These are phyloP conservation scores for Anniella stebbinsi DNA, from an alignment of 2,797 vertebrate genomes.

Conservation along the genomic window DNA sequence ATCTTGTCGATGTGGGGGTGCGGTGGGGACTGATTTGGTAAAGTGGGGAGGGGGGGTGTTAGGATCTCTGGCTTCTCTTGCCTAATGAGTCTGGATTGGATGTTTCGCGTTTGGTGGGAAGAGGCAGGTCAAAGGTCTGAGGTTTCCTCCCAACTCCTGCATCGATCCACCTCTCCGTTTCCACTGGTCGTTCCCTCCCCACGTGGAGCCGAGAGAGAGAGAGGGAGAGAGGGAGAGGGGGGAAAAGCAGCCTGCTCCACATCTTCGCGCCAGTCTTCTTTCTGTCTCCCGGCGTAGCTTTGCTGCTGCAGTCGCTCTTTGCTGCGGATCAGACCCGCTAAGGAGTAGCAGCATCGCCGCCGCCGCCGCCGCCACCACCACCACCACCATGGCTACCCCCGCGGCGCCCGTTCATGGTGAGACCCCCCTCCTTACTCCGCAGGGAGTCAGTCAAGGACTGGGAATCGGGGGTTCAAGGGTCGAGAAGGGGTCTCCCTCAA, in stretches of 20 bases:
- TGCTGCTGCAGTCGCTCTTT: slow-evolving; percentile 21
- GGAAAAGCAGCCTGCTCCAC: neutral
- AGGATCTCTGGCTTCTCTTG: neutral
- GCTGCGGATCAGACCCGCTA: slow-evolving; percentile 8
- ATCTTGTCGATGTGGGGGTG: neutral
- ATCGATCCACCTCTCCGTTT: neutral
- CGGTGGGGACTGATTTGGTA: neutral
- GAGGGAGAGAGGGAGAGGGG: neutral
- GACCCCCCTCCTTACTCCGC: slow-evolving; percentile 38
- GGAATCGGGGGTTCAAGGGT: neutral
- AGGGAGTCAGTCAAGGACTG: slow-evolving; percentile 17
- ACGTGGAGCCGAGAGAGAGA: neutral
- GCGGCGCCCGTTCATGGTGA: slow-evolving; percentile 19
- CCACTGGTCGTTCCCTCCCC: slow-evolving; percentile 31
- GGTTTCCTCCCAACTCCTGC: neutral
- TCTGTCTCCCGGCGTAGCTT: neutral
- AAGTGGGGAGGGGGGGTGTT: neutral
- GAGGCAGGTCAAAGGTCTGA: neutral
- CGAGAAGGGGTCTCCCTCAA: neutral
- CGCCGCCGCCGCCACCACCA: neutral
- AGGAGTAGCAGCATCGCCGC: neutral
- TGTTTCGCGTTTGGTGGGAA: neutral
- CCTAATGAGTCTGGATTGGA: neutral
- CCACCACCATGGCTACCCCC: slow-evolving; percentile 26
- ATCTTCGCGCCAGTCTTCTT: neutral